Evolutionary conservation across 2,888 invertebrate genomes (phyloP), one percentile per base, ranked within the genome.

Genomic region (Protodeltote pygarga): DNA sequence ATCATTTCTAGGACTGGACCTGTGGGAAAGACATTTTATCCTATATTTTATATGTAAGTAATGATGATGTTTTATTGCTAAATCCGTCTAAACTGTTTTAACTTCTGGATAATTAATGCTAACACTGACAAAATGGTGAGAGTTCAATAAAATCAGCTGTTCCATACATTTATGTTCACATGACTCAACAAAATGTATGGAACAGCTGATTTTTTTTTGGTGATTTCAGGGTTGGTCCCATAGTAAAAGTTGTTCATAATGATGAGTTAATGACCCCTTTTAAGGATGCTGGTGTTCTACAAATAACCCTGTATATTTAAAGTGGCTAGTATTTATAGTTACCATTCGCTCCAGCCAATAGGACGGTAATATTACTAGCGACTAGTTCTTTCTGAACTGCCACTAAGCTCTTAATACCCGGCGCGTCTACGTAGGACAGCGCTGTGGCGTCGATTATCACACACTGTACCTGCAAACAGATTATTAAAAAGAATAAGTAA

Each of bases 371-470:
- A 19, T 92, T 86, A 52, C 93, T 87, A 44, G 91, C 76, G 3
- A 83, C 79, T 42, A 94, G 93, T 52, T 95, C 95, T 9, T 86
- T 82, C 47, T 94, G 92, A 3, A 95, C 81, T 2, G 85, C 81
- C 31, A 93, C 89, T 25, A 96, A 69, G 21, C 93, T 92, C 61
- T 93, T 93, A 5, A 95, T 93, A 0, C 96, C 96, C 0, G 95
- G 93, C 1, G 94, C 94, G 84, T 96, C 96, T 47, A 96, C 93
- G 73, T 95, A 95, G 16, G 94, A 94, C 15, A 96, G 81, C 1
- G 95, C 94, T 0, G 94, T 94, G 52, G 95, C 94, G 77, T 96
- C 96, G 21, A 96, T 77, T 49, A 96, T 93, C 21, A 95, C 86
- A 65, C 93, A 94, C 41, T 93, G 92, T 11, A 93, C 85, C 93